Evolutionary conservation across 1,140 invertebrate species (phyloP), one percentile per base, ranked within the genome.

Genomic region (Sipha flava): DNA sequence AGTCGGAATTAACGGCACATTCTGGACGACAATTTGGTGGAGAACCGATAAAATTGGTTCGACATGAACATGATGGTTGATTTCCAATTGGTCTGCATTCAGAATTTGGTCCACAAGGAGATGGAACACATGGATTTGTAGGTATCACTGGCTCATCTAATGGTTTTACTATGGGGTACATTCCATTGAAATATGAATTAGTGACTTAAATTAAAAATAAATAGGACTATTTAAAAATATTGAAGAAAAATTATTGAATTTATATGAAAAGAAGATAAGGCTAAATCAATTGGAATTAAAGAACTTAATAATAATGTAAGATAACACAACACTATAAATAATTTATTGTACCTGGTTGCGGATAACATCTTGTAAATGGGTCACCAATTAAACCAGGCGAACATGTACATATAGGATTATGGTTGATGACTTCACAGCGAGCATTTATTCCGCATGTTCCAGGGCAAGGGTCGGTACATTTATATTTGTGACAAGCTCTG

Each of bases 391-490:
- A 83, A 2, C 86, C 86, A 37, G 84, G 64, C 26, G 84, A 84
- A 82, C 87, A 88, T 26, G 82, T 83, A 79, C 88, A 89, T 12
- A 87, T 85, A 7, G 88, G 85, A 54, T 84, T 86, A 81, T 89
- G 88, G 80, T 86, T 86, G 23, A 87, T 84, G 47, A 87, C 87
- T 79, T 86, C 85, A 83, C 91, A 91, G 31, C 87, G 85, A 10
- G 88, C 87, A 47, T 85, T 85, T 4, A 88, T 77, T 9, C 89
- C 89, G 82, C 89, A 90, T 9, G 88, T 87, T 23, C 88, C 88
- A 26, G 86, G 85, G 81, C 90, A 91, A 29, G 89, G 89, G 85
- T 90, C 88, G 21, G 86, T 86, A 80, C 90, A 91, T 81, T 88
- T 89, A 66, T 87, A 87, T 16, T 87, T 85, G 66, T 88, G 85